Percentiles rank a stretch among this genome's conserved stretches.
phyloP scores from a whole-genome alignment of 2,797 vertebrate genomes.

The Eospalax fontanierii region DNA sequence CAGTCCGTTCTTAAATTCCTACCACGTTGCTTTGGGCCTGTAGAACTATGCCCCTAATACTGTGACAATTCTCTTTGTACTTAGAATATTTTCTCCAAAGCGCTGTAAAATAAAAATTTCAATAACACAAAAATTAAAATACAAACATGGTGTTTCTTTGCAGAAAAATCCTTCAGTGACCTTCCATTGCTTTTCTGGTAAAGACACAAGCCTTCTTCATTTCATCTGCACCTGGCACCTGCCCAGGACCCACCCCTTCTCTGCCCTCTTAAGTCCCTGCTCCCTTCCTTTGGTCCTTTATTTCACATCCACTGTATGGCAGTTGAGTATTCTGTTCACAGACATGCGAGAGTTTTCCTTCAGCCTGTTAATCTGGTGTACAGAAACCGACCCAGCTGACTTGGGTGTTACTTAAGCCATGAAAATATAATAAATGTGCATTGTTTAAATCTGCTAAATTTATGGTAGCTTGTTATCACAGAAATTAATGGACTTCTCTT shows the following conservation, averaged over 20 bases:
- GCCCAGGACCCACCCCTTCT: not conserved
- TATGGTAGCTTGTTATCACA: conserved; percentile 26
- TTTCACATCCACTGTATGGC: not conserved
- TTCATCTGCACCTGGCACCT: not conserved
- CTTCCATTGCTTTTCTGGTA: not conserved
- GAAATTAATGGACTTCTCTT: not conserved
- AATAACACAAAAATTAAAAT: conserved; percentile 21
- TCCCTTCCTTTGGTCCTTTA: not conserved
- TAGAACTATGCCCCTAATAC: not conserved
- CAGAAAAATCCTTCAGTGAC: not conserved
- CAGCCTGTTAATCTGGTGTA: not conserved
- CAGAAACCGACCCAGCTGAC: not conserved
- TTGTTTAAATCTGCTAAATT: not conserved
- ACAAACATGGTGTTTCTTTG: not conserved
- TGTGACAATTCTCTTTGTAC: not conserved
- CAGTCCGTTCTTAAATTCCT: not conserved
- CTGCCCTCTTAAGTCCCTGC: not conserved
- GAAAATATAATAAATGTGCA: not conserved
- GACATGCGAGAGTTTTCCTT: not conserved
- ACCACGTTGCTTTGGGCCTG: not conserved
- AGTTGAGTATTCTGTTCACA: not conserved
- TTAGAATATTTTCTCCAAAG: not conserved
- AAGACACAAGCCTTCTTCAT: not conserved
- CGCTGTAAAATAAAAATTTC: not conserved
- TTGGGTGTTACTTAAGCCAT: not conserved